Conservation (phyloP, 1,140 invertebrate species). For the Bathynomus jamesi region DNA sequence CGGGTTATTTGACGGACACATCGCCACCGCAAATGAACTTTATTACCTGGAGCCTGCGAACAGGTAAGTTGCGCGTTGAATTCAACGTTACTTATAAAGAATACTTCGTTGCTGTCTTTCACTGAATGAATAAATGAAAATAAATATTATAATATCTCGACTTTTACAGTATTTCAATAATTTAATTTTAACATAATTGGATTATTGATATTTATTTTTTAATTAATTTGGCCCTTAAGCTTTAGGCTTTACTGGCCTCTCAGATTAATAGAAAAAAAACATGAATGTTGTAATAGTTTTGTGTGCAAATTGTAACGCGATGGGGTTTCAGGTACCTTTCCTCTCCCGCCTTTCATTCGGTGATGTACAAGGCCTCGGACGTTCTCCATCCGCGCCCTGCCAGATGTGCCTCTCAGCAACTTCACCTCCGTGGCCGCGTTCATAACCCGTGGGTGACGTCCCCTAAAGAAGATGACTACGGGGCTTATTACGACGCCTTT, state of each 20-base stretch:
- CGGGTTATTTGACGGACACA: conserved; percentile 80
- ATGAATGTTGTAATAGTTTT: no score
- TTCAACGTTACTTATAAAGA: no score
- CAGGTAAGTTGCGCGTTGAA: conserved; percentile 51
- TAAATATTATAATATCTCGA: no score
- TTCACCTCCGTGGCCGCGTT: conserved; percentile 43
- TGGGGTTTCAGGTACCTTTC: conserved; percentile 27
- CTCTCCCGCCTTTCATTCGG: conserved; percentile 56
- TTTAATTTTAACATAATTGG: no score
- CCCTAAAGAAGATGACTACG: neutral
- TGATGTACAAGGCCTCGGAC: conserved; percentile 73
- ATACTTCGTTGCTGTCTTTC: no score
- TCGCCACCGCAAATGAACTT: conserved; percentile 67
- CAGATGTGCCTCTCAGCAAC: conserved; percentile 51
- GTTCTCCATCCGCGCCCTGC: conserved; percentile 54
- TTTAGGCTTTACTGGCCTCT: no score
- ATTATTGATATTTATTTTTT: no score
- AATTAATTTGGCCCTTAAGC: no score
- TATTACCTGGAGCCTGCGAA: conserved; percentile 74
- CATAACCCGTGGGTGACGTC: conserved; percentile 17
- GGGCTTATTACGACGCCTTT: neutral
- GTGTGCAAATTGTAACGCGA: no score
- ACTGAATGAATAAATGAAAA: no score
- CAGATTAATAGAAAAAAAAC: no score
- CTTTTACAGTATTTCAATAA: no score